Percentiles rank a stretch among this genome's conserved stretches.
These are phyloP conservation scores for Oenanthe melanoleuca DNA, from an alignment of 2,113 vertebrate species.

Conservation along the genomic window DNA sequence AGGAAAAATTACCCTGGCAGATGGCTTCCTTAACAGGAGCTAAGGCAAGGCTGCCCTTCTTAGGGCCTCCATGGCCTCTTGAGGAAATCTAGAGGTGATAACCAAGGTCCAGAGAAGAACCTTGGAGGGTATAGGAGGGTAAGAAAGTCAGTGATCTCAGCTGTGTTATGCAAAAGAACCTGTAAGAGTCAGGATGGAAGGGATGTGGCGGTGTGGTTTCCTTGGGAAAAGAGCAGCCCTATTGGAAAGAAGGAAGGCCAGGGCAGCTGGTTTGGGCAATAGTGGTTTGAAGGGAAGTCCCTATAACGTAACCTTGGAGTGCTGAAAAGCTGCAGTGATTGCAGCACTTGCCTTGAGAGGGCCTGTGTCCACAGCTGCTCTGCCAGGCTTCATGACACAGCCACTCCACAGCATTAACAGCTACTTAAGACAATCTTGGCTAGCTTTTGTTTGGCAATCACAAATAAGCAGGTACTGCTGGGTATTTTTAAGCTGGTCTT, in stretches of 20 bases:
- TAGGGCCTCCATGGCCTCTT: neutral
- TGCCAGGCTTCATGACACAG: neutral
- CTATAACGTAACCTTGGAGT: fast-evolving
- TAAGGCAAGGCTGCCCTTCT: neutral
- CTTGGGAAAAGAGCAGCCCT: neutral
- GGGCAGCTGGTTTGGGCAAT: neutral
- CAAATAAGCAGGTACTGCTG: neutral
- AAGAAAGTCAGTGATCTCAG: neutral
- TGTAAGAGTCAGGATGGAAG: neutral
- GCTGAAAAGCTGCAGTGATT: neutral
- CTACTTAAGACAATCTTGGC: neutral
- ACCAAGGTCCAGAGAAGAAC: neutral
- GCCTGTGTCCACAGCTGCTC: neutral
- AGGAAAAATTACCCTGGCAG: neutral
- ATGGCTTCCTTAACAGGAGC: neutral
- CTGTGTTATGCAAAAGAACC: neutral
- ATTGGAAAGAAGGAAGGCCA: neutral
- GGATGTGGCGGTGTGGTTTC: neutral
- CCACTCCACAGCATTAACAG: neutral
- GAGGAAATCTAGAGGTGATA: neutral
- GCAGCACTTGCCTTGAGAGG: neutral
- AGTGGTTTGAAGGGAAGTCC: neutral
- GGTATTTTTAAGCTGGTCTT: neutral
- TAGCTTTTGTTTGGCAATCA: neutral
- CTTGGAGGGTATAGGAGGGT: neutral